Evolutionary conservation across 53 echinoderm and acorn worm species (phyloP), one percentile per base, ranked within the genome.

Genomic region (Holothuria scabra): DNA sequence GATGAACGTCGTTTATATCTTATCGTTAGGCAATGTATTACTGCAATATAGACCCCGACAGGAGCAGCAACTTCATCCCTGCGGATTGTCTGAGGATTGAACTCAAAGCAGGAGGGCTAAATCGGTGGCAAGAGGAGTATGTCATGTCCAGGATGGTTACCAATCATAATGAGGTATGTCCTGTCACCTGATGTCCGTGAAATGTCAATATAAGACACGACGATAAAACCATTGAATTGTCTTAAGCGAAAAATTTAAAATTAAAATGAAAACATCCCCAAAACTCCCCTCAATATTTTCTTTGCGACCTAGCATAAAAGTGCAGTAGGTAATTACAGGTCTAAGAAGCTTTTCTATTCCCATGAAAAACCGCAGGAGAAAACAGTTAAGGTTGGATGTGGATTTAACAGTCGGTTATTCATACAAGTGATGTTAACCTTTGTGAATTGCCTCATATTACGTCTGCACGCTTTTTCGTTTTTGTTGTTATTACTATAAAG

Each of bases 61-160:
- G 87, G 29, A 87, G 90, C 68, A 85, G 85, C 28, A 96, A 96
- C 66, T 89, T 85, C 81, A 91, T 96, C 79, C 90, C 90, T 5
- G 84, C 87, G 0, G 96, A 96, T 59, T 88, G 92, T 22, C 38
- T 96, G 61, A 85, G 92, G 9, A 96, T 96, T 59, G 96, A 96
- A 38, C 86, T 96, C 46, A 90, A 88, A 21, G 96, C 96, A 13
- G 96, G 96, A 4, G 96, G 96, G 22, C 91, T 96, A 29, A 96
- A 92, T 59, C 59, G 88, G 49, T 83, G 80, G 10, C 96, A 96
- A 65, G 96, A 91, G 46, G 83, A 90, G 28, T 96, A 96, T 76
- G 86, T 96, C 72, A 86, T 96, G 91, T 85, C 83, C 22, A 87
- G 87, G 78, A 93, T 96, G 96, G 93, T 88, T 29, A 84, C 91